A percentile compares a stretch with the other conserved stretches of the same genome.
Conservation (phyloP, 2,797 vertebrate genomes). For the Hippocampus kuda region DNA sequence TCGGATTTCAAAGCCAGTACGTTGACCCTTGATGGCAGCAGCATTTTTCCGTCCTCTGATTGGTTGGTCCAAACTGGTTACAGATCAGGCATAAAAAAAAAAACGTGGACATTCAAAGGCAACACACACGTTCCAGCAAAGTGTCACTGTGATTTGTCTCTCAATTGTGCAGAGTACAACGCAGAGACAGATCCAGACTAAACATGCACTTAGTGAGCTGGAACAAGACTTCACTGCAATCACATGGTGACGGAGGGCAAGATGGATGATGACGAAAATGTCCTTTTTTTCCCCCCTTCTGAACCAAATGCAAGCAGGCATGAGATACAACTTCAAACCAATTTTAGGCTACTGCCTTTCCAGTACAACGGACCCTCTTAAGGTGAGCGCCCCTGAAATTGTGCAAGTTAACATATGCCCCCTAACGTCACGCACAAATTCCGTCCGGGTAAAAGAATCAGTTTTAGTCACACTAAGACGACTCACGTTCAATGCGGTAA, state of each 20-base stretch:
- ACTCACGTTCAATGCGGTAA: too few relatives aligned
- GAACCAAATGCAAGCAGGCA: neutral
- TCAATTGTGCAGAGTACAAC: neutral
- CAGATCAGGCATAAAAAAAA: neutral
- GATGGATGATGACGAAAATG: neutral
- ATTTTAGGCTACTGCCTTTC: neutral
- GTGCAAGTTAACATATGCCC: neutral
- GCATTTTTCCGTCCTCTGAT: too few relatives aligned
- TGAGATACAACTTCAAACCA: neutral
- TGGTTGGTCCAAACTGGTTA: too few relatives aligned
- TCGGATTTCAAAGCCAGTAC: too few relatives aligned
- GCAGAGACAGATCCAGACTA: neutral
- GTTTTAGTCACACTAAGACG: too few relatives aligned
- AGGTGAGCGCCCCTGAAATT: neutral
- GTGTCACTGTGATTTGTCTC: slow-evolving; percentile 7
- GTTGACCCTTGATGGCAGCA: too few relatives aligned
- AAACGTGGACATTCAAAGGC: neutral
- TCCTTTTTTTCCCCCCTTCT: neutral
- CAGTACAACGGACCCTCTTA: neutral
- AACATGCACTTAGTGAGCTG: slow-evolving; percentile 16
- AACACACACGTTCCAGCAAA: neutral
- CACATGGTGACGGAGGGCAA: neutral
- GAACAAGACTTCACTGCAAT: slow-evolving; percentile 3
- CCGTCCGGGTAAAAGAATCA: too few relatives aligned
- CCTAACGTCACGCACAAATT: too few relatives aligned